Conservation (phyloP, 2,113 vertebrate genomes). For the Oceanodroma tethys region DNA sequence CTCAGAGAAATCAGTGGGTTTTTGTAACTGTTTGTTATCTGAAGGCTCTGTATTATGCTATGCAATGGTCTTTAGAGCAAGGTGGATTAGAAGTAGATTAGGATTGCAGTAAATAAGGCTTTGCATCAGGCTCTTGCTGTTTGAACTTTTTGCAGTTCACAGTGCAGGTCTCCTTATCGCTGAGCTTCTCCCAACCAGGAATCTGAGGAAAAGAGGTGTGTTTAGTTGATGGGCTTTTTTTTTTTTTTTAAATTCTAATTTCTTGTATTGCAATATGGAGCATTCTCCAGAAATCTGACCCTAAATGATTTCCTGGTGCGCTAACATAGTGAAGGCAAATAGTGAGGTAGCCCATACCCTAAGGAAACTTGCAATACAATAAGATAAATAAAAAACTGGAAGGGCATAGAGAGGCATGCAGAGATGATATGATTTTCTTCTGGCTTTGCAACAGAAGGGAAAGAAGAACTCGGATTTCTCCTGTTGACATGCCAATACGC, state of each 20-base stretch:
- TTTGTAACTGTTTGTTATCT: slow-evolving; percentile 34
- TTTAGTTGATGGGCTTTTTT: not conserved
- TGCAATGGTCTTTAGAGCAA: not conserved
- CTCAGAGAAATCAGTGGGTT: not conserved
- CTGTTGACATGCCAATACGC: not conserved
- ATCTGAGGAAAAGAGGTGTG: not conserved
- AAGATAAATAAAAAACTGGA: not conserved
- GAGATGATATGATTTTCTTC: not conserved
- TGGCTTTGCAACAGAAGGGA: not conserved
- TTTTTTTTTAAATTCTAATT: not conserved
- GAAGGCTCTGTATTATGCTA: not conserved
- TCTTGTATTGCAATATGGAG: not conserved
- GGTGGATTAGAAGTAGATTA: slow-evolving; percentile 40
- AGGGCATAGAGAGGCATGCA: not conserved
- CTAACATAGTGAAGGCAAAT: not conserved
- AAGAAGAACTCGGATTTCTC: not conserved
- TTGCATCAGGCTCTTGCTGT: not conserved
- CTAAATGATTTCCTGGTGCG: not conserved
- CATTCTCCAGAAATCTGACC: not conserved
- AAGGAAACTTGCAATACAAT: not conserved
- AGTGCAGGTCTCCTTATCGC: not conserved
- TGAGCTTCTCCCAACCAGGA: not conserved
- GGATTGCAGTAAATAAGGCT: not conserved
- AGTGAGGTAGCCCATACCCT: not conserved
- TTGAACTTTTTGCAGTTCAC: not conserved